These are phyloP conservation scores for Drosophila acutilabella DNA, from an alignment of 2,888 invertebrate genomes.

Conservation along the genomic window DNA sequence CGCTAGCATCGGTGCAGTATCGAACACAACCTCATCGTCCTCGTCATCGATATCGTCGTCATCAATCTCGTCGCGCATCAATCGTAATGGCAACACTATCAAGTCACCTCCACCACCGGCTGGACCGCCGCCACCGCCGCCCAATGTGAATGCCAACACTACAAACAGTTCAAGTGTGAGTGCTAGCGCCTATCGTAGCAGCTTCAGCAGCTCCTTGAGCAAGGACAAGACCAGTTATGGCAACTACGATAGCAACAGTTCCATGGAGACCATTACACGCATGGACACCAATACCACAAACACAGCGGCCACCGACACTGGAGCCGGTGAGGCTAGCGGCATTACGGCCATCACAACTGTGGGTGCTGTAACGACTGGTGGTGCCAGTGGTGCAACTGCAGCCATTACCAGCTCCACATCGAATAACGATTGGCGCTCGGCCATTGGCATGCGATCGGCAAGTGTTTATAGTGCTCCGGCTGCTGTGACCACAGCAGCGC, in stretches of 20 bases:
- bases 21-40: conserved; percentile 75
- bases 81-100: conserved; percentile 78
- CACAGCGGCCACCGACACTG: conserved; percentile 67
- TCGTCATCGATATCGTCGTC: conserved; percentile 81
- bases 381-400: conserved; percentile 37
- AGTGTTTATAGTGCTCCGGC: conserved; percentile 83
- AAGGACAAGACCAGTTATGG: conserved; percentile 75
- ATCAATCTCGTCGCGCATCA: conserved; percentile 82
- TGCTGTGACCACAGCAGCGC: conserved; percentile 73
- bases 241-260: conserved; percentile 79
- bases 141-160: conserved; percentile 56
- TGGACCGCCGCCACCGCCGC: conserved; percentile 81
- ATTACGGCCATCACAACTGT: conserved; percentile 64
- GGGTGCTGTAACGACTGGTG: conserved; percentile 55
- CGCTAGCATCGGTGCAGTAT: conserved; percentile 63
- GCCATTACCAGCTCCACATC: conserved; percentile 66
- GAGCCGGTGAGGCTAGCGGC: conserved; percentile 63
- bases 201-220: conserved; percentile 71
- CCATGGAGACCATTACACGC: conserved; percentile 82
- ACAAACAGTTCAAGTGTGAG: conserved; percentile 52
- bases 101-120: conserved; percentile 81
- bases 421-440: conserved; percentile 74
- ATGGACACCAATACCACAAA: conserved; percentile 82
- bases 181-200: conserved; percentile 74
- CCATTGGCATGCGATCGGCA: conserved; percentile 78